Conservation (phyloP, 2,113 vertebrate genomes). For the Atherinomorus stipes region DNA sequence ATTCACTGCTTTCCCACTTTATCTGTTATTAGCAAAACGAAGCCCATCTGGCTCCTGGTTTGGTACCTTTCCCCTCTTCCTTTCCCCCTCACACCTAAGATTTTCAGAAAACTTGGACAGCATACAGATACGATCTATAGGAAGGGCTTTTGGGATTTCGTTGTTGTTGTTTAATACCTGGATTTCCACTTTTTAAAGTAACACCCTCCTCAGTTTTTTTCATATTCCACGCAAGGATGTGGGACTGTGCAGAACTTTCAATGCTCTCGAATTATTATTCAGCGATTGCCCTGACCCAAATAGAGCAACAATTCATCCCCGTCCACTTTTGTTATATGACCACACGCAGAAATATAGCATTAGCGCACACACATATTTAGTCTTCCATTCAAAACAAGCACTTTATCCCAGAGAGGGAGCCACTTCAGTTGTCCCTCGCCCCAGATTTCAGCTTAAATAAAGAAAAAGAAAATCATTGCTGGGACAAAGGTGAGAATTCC, state of each 20-base stretch:
- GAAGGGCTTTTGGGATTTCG: no score
- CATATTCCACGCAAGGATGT: slow-evolving; percentile 3
- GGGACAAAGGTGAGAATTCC: slow-evolving; percentile 47
- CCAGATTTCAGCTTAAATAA: slow-evolving; percentile 57
- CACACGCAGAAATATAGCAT: slow-evolving; percentile 22
- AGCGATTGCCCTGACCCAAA: slow-evolving; percentile 65
- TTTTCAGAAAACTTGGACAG: slow-evolving; percentile 21
- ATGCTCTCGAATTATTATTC: slow-evolving; percentile 46
- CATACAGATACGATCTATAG: background rate
- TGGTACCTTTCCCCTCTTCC: slow-evolving; percentile 18
- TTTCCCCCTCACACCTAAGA: slow-evolving; percentile 10
- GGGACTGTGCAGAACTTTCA: slow-evolving; percentile 22
- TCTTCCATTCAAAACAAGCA: slow-evolving; percentile 72
- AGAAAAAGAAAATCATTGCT: slow-evolving; percentile 21
- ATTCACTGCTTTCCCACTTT: slow-evolving; percentile 68
- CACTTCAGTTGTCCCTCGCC: slow-evolving; percentile 57
- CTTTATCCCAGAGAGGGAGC: slow-evolving; percentile 62
- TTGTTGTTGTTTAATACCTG: slow-evolving; percentile 10
- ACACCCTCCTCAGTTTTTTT: slow-evolving; percentile 22
- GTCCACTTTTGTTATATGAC: slow-evolving; percentile 52
- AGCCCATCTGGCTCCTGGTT: slow-evolving; percentile 53
- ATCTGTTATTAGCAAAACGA: slow-evolving; percentile 63
- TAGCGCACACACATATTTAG: slow-evolving; percentile 28
- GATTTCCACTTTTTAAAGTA: slow-evolving; percentile 19
- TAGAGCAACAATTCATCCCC: slow-evolving; percentile 61